phyloP scores from a whole-genome alignment of 2,888 invertebrate species.

The Blomia tropicalis region DNA sequence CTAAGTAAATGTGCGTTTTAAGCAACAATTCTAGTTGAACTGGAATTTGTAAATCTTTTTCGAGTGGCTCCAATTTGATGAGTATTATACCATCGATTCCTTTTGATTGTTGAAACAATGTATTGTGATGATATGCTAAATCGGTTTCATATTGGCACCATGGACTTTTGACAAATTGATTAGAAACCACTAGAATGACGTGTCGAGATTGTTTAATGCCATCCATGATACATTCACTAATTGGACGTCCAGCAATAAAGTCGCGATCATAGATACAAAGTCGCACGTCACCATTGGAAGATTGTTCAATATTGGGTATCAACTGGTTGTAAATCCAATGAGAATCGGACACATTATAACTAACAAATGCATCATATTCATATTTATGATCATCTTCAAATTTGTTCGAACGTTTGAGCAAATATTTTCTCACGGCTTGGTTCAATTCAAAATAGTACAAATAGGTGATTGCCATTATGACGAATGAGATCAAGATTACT shows the following conservation, averaged over 20 bases:
- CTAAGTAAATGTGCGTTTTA: conserved; percentile 25
- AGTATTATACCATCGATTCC: conserved; percentile 24
- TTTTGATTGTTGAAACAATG: conserved; percentile 24
- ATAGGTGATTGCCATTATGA: conserved; percentile 18
- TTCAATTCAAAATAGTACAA: conserved; percentile 19
- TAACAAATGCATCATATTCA: conserved; percentile 27
- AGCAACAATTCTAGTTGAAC: conserved; percentile 24
- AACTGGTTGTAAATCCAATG: conserved; percentile 27
- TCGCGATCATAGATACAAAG: conserved; percentile 28
- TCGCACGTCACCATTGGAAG: conserved; percentile 17
- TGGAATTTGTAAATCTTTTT: conserved; percentile 9
- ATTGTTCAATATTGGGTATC: conserved; percentile 25
- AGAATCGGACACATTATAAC: conserved; percentile 26
- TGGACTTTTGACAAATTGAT: conserved; percentile 25
- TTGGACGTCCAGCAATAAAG: conserved; percentile 27
- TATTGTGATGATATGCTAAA: conserved; percentile 24
- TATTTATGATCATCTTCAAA: conserved; percentile 3
- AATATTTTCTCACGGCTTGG: not conserved
- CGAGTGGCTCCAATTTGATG: conserved; percentile 25
- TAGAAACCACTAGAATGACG: conserved; percentile 27
- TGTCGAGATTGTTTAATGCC: conserved; percentile 24
- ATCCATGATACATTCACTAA: conserved; percentile 27
- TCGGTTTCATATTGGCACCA: conserved; percentile 28
- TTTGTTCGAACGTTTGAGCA: not conserved
- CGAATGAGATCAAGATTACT: conserved; percentile 4